A percentile compares a stretch with the other conserved stretches of the same genome.
These are phyloP conservation scores for Thaumatotibia leucotreta DNA, from an alignment of 1,140 invertebrate species.

Conservation along the genomic window DNA sequence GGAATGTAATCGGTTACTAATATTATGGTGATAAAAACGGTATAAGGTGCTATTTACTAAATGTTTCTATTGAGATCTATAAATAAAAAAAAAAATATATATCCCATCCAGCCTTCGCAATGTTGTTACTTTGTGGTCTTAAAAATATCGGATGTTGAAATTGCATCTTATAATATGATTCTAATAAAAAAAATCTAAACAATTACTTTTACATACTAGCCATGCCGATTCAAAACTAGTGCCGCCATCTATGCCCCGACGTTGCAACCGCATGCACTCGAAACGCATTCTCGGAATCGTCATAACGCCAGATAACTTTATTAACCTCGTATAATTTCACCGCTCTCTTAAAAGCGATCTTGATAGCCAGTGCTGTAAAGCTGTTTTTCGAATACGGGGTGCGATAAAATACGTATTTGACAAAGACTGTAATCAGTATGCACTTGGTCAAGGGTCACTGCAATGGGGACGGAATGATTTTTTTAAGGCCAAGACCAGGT, in stretches of 20 bases:
- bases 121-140: too few relatives aligned
- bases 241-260: background rate
- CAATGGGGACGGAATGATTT: background rate
- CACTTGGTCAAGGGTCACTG: slow-evolving; percentile 8
- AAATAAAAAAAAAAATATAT: too few relatives aligned
- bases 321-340: background rate
- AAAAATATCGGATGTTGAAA: too few relatives aligned
- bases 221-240: background rate
- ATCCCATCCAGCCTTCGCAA: too few relatives aligned
- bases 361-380: background rate
- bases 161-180: too few relatives aligned
- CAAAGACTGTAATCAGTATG: background rate
- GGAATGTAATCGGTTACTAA: too few relatives aligned
- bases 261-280: slow-evolving; percentile 1
- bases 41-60: too few relatives aligned
- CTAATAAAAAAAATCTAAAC: too few relatives aligned
- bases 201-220: too few relatives aligned
- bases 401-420: background rate
- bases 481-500: background rate
- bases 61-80: too few relatives aligned
- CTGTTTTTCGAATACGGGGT: background rate
- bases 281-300: background rate
- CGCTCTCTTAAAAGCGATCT: background rate
- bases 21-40: too few relatives aligned
- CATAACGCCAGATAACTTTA: background rate